Conservation (phyloP, 2,888 invertebrate species). For the Tipula confusa region DNA sequence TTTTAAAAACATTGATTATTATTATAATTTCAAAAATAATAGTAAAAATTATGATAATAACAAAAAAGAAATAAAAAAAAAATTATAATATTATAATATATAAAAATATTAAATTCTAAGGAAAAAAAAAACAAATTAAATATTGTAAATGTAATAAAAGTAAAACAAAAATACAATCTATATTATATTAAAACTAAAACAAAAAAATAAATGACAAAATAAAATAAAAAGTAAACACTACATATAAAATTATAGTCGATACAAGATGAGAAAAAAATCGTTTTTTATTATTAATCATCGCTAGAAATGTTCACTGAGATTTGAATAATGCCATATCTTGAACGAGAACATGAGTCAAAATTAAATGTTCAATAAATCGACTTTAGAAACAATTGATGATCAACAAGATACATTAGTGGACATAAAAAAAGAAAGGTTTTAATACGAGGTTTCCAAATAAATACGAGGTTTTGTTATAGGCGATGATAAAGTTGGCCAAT, state of each 20-base stretch:
- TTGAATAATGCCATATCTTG: too few relatives aligned
- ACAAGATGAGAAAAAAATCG: background rate
- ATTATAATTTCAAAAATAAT: constrained; percentile 21
- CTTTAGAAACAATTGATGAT: too few relatives aligned
- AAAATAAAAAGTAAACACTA: background rate
- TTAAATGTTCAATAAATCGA: too few relatives aligned
- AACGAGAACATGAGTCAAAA: too few relatives aligned
- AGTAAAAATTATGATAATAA: background rate
- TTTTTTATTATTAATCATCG: too few relatives aligned
- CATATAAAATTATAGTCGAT: constrained; percentile 13
- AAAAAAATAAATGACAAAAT: background rate
- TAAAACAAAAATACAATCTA: background rate
- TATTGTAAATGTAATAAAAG: constrained; percentile 21
- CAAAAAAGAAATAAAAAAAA: background rate
- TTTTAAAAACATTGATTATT: constrained; percentile 1
- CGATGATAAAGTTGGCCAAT: too few relatives aligned
- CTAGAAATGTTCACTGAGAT: too few relatives aligned
- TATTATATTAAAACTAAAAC: background rate
- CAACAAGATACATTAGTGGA: too few relatives aligned
- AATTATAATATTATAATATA: background rate
- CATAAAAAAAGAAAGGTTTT: too few relatives aligned
- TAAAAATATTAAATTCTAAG: background rate
- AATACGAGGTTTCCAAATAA: too few relatives aligned
- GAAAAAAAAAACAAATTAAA: background rate
- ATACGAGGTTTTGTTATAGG: too few relatives aligned